Evolutionary conservation across 2,797 vertebrate genomes (phyloP).

Genomic region (Ataeniobius toweri): DNA sequence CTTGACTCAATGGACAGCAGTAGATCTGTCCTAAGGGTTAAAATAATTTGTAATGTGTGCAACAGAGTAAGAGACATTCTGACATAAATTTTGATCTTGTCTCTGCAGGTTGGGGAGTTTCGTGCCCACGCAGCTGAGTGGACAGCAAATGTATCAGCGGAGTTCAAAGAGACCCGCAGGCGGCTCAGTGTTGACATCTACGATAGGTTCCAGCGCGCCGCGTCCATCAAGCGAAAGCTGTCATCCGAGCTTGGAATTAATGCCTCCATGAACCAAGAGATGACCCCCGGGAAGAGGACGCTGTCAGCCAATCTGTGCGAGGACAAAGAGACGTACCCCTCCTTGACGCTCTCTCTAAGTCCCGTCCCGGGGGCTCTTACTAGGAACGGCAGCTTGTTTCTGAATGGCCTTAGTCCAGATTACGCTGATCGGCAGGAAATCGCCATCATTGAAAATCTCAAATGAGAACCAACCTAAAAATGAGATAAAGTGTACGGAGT

Average conservation of each 20-base stretch:
- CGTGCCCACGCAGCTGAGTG: slow-evolving; percentile 96
- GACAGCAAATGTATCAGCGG: slow-evolving; percentile 96
- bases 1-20: not conserved
- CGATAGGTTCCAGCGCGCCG: slow-evolving; percentile 95
- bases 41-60: not conserved
- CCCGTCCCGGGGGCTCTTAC: slow-evolving; percentile 73
- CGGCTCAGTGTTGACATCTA: slow-evolving; percentile 97
- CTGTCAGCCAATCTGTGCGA: slow-evolving; percentile 91
- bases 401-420: slow-evolving; percentile 95
- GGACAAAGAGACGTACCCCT: slow-evolving; percentile 85
- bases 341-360: slow-evolving; percentile 81
- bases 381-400: slow-evolving; percentile 92
- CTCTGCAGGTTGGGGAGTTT: slow-evolving; percentile 92
- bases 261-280: slow-evolving; percentile 81
- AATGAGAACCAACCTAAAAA: slow-evolving; percentile 72
- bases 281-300: slow-evolving; percentile 92
- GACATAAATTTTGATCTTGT: slow-evolving; percentile 11
- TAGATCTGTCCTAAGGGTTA: not conserved
- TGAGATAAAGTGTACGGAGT: not conserved
- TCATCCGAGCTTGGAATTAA: slow-evolving; percentile 91
- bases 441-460: slow-evolving; percentile 89
- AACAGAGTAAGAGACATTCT: not conserved
- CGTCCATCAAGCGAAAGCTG: slow-evolving; percentile 96
- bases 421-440: slow-evolving; percentile 88
- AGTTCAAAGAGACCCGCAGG: slow-evolving; percentile 96